Evolutionary conservation across 2,888 invertebrate species (phyloP).

Genomic region (Lasioglossum pauxillum): DNA sequence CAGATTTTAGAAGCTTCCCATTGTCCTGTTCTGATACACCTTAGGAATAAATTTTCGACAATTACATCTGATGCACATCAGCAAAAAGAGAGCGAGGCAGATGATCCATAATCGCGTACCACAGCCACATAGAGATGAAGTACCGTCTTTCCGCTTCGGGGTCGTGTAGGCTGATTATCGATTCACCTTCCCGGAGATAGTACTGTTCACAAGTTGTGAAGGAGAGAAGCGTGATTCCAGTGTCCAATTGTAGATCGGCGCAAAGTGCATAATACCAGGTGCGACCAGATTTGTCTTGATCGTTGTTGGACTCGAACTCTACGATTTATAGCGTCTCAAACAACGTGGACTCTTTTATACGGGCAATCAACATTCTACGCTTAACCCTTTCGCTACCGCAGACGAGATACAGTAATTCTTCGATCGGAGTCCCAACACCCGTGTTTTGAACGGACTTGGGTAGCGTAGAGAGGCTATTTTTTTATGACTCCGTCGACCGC

Average conservation of each 20-base stretch:
- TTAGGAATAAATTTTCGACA: slow-evolving; percentile 69
- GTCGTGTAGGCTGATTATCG: slow-evolving; percentile 84
- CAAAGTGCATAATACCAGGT: slow-evolving; percentile 88
- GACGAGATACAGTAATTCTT: no score
- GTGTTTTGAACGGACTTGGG: no score
- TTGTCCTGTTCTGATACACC: slow-evolving; percentile 86
- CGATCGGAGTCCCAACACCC: no score
- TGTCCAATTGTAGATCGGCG: slow-evolving; percentile 87
- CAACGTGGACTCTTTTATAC: not conserved
- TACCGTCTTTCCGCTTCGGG: slow-evolving; percentile 86
- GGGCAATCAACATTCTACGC: not conserved
- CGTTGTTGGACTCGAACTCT: slow-evolving; percentile 76
- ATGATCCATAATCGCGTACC: slow-evolving; percentile 81
- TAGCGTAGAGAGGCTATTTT: no score
- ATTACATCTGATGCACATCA: not conserved
- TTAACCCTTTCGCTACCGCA: no score
- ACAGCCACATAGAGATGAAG: slow-evolving; percentile 87
- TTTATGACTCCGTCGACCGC: no score
- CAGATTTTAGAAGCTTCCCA: slow-evolving; percentile 87
- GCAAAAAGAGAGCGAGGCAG: not conserved
- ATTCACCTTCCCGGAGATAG: slow-evolving; percentile 86
- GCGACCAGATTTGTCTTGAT: slow-evolving; percentile 84
- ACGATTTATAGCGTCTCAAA: not conserved
- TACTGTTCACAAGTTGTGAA: slow-evolving; percentile 86
- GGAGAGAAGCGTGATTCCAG: slow-evolving; percentile 86